phyloP scores from a whole-genome alignment of 2,797 vertebrate species.

The Otus scops region DNA sequence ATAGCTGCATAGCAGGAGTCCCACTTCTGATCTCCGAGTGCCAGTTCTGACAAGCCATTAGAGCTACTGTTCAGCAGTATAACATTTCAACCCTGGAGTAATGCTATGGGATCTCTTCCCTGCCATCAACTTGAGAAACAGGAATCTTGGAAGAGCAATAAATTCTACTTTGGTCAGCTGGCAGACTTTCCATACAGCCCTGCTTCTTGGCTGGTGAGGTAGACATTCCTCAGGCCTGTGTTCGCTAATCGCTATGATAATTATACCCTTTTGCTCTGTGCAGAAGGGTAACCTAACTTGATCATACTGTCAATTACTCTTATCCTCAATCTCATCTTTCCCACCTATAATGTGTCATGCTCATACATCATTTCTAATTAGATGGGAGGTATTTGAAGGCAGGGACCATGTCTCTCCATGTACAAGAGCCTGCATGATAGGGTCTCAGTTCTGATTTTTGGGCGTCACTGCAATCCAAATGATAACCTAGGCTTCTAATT shows the following conservation, averaged over 20 bases:
- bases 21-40: background rate
- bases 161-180: background rate
- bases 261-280: background rate
- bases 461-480: background rate
- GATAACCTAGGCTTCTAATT: background rate
- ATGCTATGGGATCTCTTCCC: rapidly evolving
- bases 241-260: background rate
- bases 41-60: background rate
- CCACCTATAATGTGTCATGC: background rate
- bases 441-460: background rate
- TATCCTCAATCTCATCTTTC: background rate
- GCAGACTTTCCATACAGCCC: rapidly evolving
- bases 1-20: background rate
- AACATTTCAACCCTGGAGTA: rapidly evolving
- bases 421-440: background rate
- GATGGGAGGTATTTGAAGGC: background rate
- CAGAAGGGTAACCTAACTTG: background rate
- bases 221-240: background rate
- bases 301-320: background rate
- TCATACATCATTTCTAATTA: background rate
- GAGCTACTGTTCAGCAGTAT: background rate
- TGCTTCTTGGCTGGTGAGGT: background rate
- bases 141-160: background rate
- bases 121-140: background rate
- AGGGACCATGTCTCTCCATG: rapidly evolving